A percentile compares a stretch with the other conserved stretches of the same genome.
These are phyloP conservation scores for Latheticus oryzae DNA, from an alignment of 2,888 invertebrate genomes.

Conservation along the genomic window DNA sequence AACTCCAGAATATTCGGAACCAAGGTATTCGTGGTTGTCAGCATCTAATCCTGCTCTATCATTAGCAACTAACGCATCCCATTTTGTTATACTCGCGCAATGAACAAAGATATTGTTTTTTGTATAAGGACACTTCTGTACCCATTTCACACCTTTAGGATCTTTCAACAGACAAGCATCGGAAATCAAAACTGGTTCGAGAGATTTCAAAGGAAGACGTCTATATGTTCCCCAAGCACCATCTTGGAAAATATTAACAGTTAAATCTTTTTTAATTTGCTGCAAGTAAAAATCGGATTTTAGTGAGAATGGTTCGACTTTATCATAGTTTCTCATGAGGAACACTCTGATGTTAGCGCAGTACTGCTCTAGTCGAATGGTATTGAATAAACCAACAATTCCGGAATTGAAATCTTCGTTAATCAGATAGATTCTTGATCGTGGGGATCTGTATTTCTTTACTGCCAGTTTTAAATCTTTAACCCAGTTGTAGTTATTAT, in stretches of 20 bases:
- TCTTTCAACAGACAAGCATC: conserved; percentile 65
- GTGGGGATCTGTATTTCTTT: conserved; percentile 1
- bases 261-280: conserved; percentile 49
- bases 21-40: conserved; percentile 86
- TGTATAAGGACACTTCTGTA: conserved; percentile 70
- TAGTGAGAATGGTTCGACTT: conserved; percentile 44
- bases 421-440: conserved; percentile 38
- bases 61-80: conserved; percentile 14
- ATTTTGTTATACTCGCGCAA: conserved; percentile 10
- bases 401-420: conserved; percentile 44
- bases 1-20: conserved; percentile 81
- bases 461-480: conserved; percentile 39
- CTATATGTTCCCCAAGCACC: conserved; percentile 52
- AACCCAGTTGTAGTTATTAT: conserved; percentile 39
- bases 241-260: conserved; percentile 49
- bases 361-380: conserved; percentile 31
- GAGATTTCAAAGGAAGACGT: conserved; percentile 39
- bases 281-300: conserved; percentile 45
- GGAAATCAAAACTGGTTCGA: conserved; percentile 50
- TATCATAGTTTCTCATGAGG: conserved; percentile 42
- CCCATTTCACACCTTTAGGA: conserved; percentile 67
- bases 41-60: conserved; percentile 90
- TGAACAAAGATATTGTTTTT: conserved; percentile 23
- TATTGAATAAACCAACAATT: conserved; percentile 50
- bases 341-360: conserved; percentile 42